These are phyloP conservation scores for Chorisops tibialis DNA, from an alignment of 2,888 invertebrate species.

Conservation along the genomic window DNA sequence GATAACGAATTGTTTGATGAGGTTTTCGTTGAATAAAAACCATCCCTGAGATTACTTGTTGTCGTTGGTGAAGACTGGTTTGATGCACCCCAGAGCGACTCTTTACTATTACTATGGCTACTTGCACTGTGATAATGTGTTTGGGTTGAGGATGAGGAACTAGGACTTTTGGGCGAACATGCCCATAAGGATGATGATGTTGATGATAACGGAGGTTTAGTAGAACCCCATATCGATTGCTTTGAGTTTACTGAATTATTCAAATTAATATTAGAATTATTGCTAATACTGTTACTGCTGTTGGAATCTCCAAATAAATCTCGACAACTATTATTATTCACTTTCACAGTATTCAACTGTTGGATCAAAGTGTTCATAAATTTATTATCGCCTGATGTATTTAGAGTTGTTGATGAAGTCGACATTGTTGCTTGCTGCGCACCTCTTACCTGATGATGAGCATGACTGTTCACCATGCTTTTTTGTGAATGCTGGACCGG, in stretches of 20 bases:
- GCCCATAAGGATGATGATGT: slow-evolving; percentile 47
- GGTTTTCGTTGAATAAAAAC: slow-evolving; percentile 38
- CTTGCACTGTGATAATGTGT: slow-evolving; percentile 40
- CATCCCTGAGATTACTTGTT: slow-evolving; percentile 44
- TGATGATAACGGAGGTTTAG: slow-evolving; percentile 9
- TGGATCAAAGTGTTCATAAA: slow-evolving; percentile 40
- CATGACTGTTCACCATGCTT: neutral
- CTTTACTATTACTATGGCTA: slow-evolving; percentile 49
- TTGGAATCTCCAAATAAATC: slow-evolving; percentile 39
- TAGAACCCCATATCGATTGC: slow-evolving; percentile 28
- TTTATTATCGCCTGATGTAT: slow-evolving; percentile 34
- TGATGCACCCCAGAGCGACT: slow-evolving; percentile 47
- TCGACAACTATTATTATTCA: slow-evolving; percentile 38
- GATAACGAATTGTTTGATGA: slow-evolving; percentile 35
- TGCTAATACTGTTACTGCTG: slow-evolving; percentile 34
- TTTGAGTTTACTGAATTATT: slow-evolving; percentile 33
- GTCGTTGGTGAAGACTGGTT: slow-evolving; percentile 49
- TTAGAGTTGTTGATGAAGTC: slow-evolving; percentile 7
- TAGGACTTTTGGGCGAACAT: slow-evolving; percentile 46
- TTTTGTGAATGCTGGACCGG: slow-evolving; percentile 38
- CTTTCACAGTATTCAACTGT: slow-evolving; percentile 42
- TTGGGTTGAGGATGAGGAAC: slow-evolving; percentile 38
- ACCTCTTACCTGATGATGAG: slow-evolving; percentile 26
- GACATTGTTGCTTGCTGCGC: slow-evolving; percentile 17
- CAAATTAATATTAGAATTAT: slow-evolving; percentile 33